Evolutionary conservation across 2,113 vertebrate genomes (phyloP).

Genomic region (Xyliphius kryptos): DNA sequence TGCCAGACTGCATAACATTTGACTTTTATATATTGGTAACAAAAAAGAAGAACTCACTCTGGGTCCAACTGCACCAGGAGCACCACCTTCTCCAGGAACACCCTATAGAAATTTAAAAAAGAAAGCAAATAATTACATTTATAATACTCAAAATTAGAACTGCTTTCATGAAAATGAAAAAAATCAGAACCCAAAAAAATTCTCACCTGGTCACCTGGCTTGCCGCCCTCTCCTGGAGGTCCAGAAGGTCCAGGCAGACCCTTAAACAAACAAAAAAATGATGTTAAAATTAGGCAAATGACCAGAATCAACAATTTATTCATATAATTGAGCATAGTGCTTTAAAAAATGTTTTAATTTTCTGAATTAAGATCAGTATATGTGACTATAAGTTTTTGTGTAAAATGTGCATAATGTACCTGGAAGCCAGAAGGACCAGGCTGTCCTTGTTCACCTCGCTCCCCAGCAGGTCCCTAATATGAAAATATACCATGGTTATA

Average conservation of each 20-base stretch:
- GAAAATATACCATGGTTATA: too few species aligned
- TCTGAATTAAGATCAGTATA: too few species aligned
- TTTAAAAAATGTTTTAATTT: too few species aligned
- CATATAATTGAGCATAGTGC: too few species aligned
- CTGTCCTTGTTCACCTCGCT: conserved; percentile 93
- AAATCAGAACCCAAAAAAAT: too few species aligned
- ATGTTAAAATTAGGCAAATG: too few species aligned
- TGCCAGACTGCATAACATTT: too few species aligned
- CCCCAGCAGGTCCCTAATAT: conserved; percentile 80
- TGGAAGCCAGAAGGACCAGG: conserved; percentile 92
- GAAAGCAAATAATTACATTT: conserved; percentile 12
- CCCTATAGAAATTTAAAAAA: conserved; percentile 70
- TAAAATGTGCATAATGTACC: conserved; percentile 63
- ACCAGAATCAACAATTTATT: too few species aligned
- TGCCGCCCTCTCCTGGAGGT: conserved; percentile 85
- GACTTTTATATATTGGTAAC: too few species aligned
- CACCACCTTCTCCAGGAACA: conserved; percentile 85
- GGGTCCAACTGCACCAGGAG: conserved; percentile 78
- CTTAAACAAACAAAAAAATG: conserved; percentile 49
- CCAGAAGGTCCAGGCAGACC: conserved; percentile 89
- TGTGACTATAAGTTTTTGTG: too few species aligned
- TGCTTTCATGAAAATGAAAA: too few species aligned
- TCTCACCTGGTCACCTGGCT: conserved; percentile 90
- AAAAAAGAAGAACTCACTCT: too few species aligned
- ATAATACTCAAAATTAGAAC: not conserved